Evolutionary conservation across 2,888 invertebrate genomes (phyloP).

Genomic region (Carpatolechia fugitivella): DNA sequence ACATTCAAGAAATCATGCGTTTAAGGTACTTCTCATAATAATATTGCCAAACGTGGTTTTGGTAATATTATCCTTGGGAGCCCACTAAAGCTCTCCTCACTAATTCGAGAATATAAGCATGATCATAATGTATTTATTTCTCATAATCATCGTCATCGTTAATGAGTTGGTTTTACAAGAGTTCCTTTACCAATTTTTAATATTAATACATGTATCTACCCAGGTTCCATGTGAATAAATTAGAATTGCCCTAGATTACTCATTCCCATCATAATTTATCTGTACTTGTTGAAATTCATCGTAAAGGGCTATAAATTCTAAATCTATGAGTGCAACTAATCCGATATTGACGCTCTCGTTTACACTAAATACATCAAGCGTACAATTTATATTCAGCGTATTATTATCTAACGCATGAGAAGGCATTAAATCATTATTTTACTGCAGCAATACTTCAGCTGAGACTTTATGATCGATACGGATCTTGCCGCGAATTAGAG

Average conservation of each 20-base stretch:
- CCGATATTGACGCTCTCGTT: neutral
- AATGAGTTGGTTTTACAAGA: too few species aligned
- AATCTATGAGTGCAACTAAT: conserved; percentile 5
- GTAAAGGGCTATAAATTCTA: conserved; percentile 3
- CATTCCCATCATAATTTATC: neutral
- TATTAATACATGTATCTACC: too few species aligned
- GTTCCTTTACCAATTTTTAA: too few species aligned
- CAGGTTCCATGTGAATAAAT: too few species aligned
- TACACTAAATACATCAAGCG: conserved; percentile 10
- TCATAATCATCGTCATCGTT: too few species aligned
- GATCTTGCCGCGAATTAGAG: conserved; percentile 1
- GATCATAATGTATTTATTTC: too few species aligned
- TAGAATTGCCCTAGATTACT: conserved; percentile 1
- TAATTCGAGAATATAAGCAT: too few species aligned
- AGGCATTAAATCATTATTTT: conserved; percentile 14
- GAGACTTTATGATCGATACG: conserved; percentile 12
- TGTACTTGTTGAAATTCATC: conserved; percentile 1
- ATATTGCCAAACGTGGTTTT: too few species aligned
- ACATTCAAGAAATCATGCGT: neutral
- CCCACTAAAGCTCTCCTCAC: too few species aligned
- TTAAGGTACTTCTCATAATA: too few species aligned
- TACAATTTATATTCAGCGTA: conserved; percentile 7
- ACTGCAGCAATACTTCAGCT: conserved; percentile 17
- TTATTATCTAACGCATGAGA: conserved; percentile 11
- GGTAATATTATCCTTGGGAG: too few species aligned